Percentiles rank a stretch among this genome's conserved stretches.
These are phyloP conservation scores for Cantharis nigra DNA, from an alignment of 2,888 invertebrate genomes.

Conservation along the genomic window DNA sequence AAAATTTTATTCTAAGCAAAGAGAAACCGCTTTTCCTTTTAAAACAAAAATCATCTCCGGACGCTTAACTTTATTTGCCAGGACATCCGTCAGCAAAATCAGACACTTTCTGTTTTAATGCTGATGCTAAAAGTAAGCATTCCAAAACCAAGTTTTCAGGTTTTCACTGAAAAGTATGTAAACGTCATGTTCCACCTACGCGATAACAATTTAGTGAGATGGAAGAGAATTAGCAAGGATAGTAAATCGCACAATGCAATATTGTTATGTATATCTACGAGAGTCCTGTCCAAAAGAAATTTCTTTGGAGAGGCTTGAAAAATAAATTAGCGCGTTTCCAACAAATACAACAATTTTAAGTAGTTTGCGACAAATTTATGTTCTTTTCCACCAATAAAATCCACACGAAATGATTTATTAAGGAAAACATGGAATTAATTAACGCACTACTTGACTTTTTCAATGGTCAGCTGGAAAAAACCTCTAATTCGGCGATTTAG, in stretches of 20 bases:
- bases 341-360: not conserved
- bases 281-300: not conserved
- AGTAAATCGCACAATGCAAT: not conserved
- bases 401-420: not conserved
- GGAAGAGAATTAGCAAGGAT: not conserved
- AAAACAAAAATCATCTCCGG: not conserved
- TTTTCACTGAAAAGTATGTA: not conserved
- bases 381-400: not conserved
- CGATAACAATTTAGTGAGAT: not conserved
- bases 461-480: not conserved
- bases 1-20: not conserved
- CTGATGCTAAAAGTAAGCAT: not conserved
- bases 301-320: not conserved
- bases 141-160: not conserved
- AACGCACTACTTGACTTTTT: not conserved
- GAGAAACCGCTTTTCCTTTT: not conserved
- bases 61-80: not conserved
- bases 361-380: not conserved
- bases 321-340: not conserved
- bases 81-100: not conserved
- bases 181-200: not conserved
- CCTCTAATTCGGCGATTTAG: not conserved
- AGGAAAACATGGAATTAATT: not conserved
- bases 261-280: not conserved
- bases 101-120: not conserved